Conservation (phyloP, 2,888 invertebrate species). For the Pyrrhia umbra region DNA sequence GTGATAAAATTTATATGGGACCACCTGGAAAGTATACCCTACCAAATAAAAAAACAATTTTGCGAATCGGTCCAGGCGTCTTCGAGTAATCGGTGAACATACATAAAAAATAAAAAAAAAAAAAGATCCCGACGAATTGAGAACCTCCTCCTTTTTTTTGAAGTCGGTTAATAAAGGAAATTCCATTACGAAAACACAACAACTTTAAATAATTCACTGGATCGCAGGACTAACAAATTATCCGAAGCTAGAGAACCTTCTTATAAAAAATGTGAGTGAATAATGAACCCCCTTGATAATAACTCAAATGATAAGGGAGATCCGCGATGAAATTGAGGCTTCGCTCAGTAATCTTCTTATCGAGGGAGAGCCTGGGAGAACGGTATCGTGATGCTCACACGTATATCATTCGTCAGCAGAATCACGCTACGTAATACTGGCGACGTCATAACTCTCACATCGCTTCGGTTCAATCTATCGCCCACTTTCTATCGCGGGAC, state of each 20-base stretch:
- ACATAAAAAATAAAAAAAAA: no score
- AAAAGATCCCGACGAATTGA: no score
- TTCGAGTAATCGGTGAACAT: no score
- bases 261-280: constrained; percentile 45
- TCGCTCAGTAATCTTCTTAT: constrained; percentile 62
- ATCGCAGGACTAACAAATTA: constrained; percentile 19
- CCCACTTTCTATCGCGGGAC: background rate
- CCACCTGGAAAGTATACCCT: no score
- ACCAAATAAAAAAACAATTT: no score
- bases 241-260: constrained; percentile 28
- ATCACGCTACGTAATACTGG: constrained; percentile 11
- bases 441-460: constrained; percentile 14
- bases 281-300: constrained; percentile 52
- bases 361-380: constrained; percentile 40
- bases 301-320: constrained; percentile 23
- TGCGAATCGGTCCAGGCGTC: no score
- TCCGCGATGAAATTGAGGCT: constrained; percentile 46
- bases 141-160: no score
- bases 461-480: constrained; percentile 12
- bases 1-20: no score
- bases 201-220: constrained; percentile 31
- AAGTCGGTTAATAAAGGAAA: no score
- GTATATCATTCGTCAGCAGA: constrained; percentile 59
- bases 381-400: constrained; percentile 39
- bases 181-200: background rate